These are phyloP conservation scores for Apaloderma vittatum DNA, from an alignment of 2,113 vertebrate species.

Conservation along the genomic window DNA sequence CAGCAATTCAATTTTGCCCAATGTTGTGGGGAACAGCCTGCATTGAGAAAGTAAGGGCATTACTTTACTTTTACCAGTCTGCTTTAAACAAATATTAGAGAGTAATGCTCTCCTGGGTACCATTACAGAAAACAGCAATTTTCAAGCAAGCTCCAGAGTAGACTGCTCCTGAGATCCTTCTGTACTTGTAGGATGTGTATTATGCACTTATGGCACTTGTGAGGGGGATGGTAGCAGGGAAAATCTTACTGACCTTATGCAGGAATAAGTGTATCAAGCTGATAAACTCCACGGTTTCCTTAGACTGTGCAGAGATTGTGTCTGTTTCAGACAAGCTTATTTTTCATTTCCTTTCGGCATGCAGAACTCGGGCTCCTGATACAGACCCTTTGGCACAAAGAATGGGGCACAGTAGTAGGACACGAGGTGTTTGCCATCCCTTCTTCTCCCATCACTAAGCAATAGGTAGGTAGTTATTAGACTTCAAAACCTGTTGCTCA, in stretches of 20 bases:
- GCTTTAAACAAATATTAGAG: constrained; percentile 74
- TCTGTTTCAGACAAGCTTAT: neutral
- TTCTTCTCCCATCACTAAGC: neutral
- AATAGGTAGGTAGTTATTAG: neutral
- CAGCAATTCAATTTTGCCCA: constrained; percentile 23
- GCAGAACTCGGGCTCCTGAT: neutral
- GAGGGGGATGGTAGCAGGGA: neutral
- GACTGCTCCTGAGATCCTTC: constrained; percentile 47
- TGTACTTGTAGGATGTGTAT: constrained; percentile 27
- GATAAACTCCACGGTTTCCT: neutral
- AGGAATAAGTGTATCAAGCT: neutral
- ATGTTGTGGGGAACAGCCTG: neutral
- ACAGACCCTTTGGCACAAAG: neutral
- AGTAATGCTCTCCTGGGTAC: constrained; percentile 54
- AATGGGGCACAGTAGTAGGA: neutral
- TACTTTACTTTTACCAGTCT: constrained; percentile 55
- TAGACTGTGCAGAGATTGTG: fast-evolving
- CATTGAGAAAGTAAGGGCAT: constrained; percentile 17
- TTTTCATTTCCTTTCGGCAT: neutral
- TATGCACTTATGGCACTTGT: constrained; percentile 7
- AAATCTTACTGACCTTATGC: neutral
- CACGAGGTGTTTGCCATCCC: neutral
- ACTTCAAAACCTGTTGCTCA: neutral
- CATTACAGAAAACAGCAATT: constrained; percentile 67
- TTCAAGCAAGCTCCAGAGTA: constrained; percentile 28